Conservation (phyloP, 2,797 vertebrate genomes). For the Scomberomorus guttatus region DNA sequence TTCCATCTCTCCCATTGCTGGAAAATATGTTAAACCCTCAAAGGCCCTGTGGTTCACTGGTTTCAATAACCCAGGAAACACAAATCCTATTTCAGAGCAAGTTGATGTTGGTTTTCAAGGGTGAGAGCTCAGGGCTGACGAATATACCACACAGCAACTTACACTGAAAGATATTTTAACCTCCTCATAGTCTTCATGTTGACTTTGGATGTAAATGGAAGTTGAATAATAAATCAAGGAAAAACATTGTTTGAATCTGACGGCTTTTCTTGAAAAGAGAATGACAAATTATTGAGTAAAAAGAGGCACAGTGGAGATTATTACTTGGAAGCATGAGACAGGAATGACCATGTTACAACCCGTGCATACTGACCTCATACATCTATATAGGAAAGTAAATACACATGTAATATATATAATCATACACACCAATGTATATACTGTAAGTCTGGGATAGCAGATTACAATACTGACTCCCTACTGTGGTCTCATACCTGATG, state of each 20-base stretch:
- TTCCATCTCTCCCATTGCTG: conserved; percentile 54
- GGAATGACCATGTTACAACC: conserved; percentile 24
- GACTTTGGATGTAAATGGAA: conserved; percentile 47
- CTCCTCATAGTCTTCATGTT: conserved; percentile 30
- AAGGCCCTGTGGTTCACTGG: conserved; percentile 61
- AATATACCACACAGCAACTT: conserved; percentile 27
- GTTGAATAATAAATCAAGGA: conserved; percentile 57
- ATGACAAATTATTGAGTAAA: conserved; percentile 51
- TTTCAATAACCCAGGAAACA: conserved; percentile 72
- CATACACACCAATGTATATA: conserved; percentile 16
- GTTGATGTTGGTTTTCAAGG: conserved; percentile 60
- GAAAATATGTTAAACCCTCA: conserved; percentile 66
- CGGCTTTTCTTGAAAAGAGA: conserved; percentile 57
- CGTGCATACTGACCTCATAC: conserved; percentile 12
- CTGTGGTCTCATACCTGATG: conserved; percentile 63
- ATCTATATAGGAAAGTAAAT: not conserved
- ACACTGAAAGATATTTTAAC: conserved; percentile 48
- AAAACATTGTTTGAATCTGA: conserved; percentile 66
- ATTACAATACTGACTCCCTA: conserved; percentile 48
- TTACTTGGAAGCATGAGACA: conserved; percentile 32
- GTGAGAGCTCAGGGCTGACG: conserved; percentile 51
- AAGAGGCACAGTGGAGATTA: conserved; percentile 37
- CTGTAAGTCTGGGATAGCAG: conserved; percentile 9
- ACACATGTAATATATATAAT: conserved; percentile 1
- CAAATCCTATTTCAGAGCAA: conserved; percentile 60